A percentile compares a stretch with the other conserved stretches of the same genome.
These are phyloP conservation scores for Calephelis virginiensis DNA, from an alignment of 1,140 invertebrate genomes.

Conservation along the genomic window DNA sequence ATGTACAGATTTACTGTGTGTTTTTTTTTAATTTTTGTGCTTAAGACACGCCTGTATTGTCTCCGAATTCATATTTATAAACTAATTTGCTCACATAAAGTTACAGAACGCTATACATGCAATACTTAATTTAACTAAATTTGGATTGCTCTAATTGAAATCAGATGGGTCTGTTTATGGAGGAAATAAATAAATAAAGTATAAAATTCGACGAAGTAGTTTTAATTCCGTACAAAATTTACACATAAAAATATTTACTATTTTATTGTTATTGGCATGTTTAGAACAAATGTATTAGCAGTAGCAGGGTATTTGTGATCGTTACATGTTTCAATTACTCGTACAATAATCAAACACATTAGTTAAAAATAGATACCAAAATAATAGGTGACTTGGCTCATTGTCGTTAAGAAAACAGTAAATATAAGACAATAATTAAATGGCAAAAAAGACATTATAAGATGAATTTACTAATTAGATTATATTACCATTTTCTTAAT, in stretches of 20 bases:
- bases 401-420: too few species aligned
- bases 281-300: not conserved
- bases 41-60: slow-evolving; percentile 62
- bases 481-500: too few species aligned
- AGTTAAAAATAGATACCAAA: too few species aligned
- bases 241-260: slow-evolving; percentile 11
- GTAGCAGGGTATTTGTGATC: not conserved
- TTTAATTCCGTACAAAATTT: slow-evolving; percentile 23
- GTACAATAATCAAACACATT: too few species aligned
- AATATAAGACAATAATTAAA: too few species aligned
- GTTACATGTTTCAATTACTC: not conserved
- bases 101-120: slow-evolving; percentile 23
- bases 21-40: slow-evolving; percentile 55
- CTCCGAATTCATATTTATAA: slow-evolving; percentile 51
- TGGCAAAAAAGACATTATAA: too few species aligned
- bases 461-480: too few species aligned
- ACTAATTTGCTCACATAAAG: slow-evolving; percentile 62
- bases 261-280: not conserved
- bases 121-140: slow-evolving; percentile 17
- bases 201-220: slow-evolving; percentile 13
- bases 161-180: slow-evolving; percentile 67
- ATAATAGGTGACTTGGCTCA: too few species aligned
- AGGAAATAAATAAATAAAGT: slow-evolving; percentile 31
- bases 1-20: slow-evolving; percentile 44
- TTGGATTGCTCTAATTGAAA: slow-evolving; percentile 48